phyloP scores from a whole-genome alignment of 2,797 vertebrate species.

The Crypturellus tataupa region DNA sequence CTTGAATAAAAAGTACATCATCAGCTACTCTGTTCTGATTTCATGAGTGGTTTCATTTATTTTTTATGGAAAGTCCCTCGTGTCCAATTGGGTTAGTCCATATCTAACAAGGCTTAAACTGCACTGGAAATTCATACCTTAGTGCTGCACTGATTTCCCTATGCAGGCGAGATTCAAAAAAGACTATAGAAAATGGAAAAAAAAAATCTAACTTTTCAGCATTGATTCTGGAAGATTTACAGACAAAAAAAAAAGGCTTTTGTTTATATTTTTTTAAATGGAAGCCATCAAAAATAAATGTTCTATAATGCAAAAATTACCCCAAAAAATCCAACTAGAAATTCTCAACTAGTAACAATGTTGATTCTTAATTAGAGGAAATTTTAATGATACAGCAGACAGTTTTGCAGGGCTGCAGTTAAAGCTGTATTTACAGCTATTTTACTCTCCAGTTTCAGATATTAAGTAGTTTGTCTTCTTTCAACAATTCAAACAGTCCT shows the following conservation, averaged over 20 bases:
- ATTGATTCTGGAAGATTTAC: neutral
- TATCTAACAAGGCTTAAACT: neutral
- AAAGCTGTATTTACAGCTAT: neutral
- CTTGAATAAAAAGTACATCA: neutral
- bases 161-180: neutral
- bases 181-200: neutral
- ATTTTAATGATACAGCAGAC: neutral
- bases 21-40: neutral
- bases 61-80: neutral
- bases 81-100: neutral
- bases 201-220: neutral
- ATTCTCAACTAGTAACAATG: neutral
- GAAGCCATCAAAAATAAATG: neutral
- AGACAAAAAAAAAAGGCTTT: neutral
- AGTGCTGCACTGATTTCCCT: neutral
- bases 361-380: neutral
- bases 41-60: neutral
- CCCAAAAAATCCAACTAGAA: neutral
- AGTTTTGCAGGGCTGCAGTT: neutral
- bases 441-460: neutral
- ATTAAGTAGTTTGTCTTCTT: neutral
- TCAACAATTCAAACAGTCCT: neutral
- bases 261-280: neutral
- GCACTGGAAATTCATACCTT: neutral
- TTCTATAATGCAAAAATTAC: neutral